Conservation (phyloP, 2,113 vertebrate species). For the Myrmecobius fasciatus region DNA sequence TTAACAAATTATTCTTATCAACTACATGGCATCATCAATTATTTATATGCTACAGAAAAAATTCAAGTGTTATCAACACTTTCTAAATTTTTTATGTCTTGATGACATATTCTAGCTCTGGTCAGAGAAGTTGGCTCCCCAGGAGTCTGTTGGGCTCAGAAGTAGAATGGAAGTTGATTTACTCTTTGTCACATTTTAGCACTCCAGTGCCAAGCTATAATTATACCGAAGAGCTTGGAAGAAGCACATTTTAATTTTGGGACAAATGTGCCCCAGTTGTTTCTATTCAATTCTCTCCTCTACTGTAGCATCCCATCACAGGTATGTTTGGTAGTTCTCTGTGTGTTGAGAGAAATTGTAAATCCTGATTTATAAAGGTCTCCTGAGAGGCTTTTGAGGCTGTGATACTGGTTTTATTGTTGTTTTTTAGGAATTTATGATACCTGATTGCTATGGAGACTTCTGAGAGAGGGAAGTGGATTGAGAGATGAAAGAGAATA, state of each 20-base stretch:
- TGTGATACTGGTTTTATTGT: neutral
- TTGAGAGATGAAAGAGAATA: neutral
- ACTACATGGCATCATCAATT: neutral
- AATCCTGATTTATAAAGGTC: neutral
- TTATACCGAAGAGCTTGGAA: neutral
- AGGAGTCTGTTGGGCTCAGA: neutral
- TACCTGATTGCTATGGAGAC: neutral
- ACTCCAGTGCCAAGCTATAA: neutral
- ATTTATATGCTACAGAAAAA: neutral
- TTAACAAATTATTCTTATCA: neutral
- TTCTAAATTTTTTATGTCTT: neutral
- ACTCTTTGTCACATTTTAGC: neutral
- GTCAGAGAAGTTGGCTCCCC: neutral
- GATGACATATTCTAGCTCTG: neutral
- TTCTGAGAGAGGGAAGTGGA: neutral
- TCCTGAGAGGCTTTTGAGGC: neutral
- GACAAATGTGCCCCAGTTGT: neutral
- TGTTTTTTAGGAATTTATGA: neutral
- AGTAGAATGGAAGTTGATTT: neutral
- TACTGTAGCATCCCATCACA: neutral
- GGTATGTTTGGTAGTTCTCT: neutral
- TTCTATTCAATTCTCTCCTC: neutral
- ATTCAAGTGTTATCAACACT: neutral
- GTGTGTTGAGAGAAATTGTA: neutral
- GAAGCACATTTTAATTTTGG: neutral